These are phyloP conservation scores for Peromyscus melanophrys DNA, from an alignment of 2,797 vertebrate species.

Conservation along the genomic window DNA sequence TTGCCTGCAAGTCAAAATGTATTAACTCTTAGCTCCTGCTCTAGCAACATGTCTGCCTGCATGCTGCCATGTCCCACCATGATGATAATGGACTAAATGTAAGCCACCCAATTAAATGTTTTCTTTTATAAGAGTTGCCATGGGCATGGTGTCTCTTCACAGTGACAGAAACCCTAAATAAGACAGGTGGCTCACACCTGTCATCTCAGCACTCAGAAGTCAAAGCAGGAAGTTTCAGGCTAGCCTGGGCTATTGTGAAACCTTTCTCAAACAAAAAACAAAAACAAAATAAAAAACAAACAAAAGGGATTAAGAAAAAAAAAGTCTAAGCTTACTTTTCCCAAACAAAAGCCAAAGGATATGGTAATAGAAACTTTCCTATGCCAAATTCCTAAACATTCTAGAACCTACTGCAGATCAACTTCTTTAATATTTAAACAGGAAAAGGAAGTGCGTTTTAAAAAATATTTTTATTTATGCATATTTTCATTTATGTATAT, in stretches of 20 bases:
- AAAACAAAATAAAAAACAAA: neutral
- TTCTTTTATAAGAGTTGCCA: neutral
- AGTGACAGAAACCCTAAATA: too few species aligned
- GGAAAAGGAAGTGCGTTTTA: neutral
- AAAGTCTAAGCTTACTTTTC: slow-evolving; percentile 21
- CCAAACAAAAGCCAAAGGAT: neutral
- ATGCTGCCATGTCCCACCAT: neutral
- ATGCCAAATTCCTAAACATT: slow-evolving; percentile 28
- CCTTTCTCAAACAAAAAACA: neutral
- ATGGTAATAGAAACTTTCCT: neutral
- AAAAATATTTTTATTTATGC: neutral
- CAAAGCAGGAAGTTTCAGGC: neutral
- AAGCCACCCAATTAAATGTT: neutral
- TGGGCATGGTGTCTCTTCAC: neutral
- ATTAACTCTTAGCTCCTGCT: neutral
- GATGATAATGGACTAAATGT: neutral
- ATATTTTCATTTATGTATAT: neutral
- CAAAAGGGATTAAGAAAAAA: neutral
- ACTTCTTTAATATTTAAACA: slow-evolving; percentile 16
- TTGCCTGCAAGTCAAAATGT: neutral
- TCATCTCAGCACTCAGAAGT: neutral
- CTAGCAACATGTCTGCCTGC: neutral
- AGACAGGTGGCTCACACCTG: neutral
- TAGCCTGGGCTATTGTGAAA: neutral
- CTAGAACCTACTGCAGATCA: slow-evolving; percentile 3